Evolutionary conservation across 2,797 vertebrate genomes (phyloP).

Genomic region (Enteromius mattozi): DNA sequence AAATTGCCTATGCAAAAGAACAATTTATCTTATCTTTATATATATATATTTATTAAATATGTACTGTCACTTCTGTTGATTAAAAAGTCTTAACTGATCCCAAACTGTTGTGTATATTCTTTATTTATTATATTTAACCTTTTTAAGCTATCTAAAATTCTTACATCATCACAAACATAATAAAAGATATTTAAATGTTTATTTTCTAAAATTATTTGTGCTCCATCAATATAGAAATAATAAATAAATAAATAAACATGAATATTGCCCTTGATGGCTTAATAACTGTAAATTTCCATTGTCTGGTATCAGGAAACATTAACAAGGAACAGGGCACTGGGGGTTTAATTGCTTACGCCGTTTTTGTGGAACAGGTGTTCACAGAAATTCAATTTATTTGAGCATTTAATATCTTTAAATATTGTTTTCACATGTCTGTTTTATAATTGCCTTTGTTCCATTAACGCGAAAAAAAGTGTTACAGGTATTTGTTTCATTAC

Average conservation of each 20-base stretch:
- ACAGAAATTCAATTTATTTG: conserved; percentile 44
- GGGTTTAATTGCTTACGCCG: conserved; percentile 58
- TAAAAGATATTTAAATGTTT: background rate
- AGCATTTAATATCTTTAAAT: conserved; percentile 51
- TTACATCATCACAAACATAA: background rate
- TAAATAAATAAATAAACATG: conserved; percentile 53
- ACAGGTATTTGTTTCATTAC: conserved; percentile 43
- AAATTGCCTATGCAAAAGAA: background rate
- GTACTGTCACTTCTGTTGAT: background rate
- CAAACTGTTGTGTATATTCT: background rate
- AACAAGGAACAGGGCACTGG: conserved; percentile 62
- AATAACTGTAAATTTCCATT: conserved; percentile 63
- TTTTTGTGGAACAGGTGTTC: conserved; percentile 57
- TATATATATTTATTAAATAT: background rate
- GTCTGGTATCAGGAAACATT: conserved; percentile 60
- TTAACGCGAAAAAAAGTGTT: conserved; percentile 43
- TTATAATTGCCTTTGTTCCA: conserved; percentile 55
- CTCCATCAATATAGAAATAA: conserved; percentile 58
- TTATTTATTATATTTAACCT: background rate
- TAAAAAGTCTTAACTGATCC: too few species aligned
- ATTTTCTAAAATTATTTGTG: background rate
- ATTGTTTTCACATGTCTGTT: conserved; percentile 60
- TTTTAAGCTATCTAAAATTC: background rate
- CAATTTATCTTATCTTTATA: background rate
- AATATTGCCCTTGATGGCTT: conserved; percentile 62